Conservation (phyloP, 2,888 invertebrate genomes). For the Eugnorisma glareosa region DNA sequence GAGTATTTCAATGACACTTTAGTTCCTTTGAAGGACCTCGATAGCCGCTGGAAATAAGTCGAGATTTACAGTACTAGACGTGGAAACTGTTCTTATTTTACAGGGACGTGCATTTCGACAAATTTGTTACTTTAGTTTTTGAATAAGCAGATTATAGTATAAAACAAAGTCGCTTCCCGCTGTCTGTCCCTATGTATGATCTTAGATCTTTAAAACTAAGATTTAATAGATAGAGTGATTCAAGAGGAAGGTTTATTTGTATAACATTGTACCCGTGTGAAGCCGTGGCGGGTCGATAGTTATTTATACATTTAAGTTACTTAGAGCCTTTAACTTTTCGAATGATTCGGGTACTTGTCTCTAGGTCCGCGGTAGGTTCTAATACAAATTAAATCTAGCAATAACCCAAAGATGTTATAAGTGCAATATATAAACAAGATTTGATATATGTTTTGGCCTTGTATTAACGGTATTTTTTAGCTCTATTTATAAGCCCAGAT, state of each 20-base stretch:
- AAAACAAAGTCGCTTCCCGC: too few relatives aligned
- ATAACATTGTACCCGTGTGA: too few relatives aligned
- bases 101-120: background rate
- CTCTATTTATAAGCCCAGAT: background rate
- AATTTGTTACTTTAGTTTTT: background rate
- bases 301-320: background rate
- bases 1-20: slow-evolving; percentile 59
- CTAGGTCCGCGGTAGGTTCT: too few relatives aligned
- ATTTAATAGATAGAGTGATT: too few relatives aligned
- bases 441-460: background rate
- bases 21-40: slow-evolving; percentile 41
- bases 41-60: slow-evolving; percentile 29
- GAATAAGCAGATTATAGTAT: background rate
- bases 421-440: background rate
- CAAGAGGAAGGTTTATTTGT: too few relatives aligned
- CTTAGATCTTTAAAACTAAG: too few relatives aligned
- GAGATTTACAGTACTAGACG: slow-evolving; percentile 28
- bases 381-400: background rate
- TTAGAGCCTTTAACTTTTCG: background rate
- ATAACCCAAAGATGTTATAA: background rate
- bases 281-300: too few relatives aligned
- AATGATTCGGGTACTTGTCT: background rate
- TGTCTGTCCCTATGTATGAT: too few relatives aligned
- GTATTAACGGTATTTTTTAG: background rate
- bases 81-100: slow-evolving; percentile 5